Percentiles rank a stretch among this genome's conserved stretches.
phyloP scores from a whole-genome alignment of 2,888 invertebrate species.

The Melanargia galathea region DNA sequence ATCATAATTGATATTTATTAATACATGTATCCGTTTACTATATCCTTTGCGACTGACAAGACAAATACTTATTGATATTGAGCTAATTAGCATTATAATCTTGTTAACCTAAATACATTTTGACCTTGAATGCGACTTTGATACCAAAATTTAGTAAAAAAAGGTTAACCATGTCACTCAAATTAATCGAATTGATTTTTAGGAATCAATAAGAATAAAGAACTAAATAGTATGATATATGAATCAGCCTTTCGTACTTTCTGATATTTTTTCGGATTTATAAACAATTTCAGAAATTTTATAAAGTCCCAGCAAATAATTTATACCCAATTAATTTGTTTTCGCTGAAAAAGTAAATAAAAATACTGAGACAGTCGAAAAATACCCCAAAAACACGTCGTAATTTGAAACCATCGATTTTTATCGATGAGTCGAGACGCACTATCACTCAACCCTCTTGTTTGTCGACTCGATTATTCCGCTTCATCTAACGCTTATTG shows the following conservation, averaged over 20 bases:
- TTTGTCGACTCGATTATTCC: constrained; percentile 80
- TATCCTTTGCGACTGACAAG: constrained; percentile 30
- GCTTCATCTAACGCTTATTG: constrained; percentile 76
- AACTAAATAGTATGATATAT: background rate
- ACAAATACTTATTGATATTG: background rate
- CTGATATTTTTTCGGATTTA: no score
- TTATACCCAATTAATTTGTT: background rate
- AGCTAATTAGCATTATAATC: background rate
- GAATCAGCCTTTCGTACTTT: no score
- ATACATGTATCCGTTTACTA: constrained; percentile 37
- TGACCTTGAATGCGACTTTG: background rate
- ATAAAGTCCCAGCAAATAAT: no score
- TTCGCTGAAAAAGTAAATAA: background rate
- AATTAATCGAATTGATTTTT: no score
- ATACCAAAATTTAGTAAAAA: background rate
- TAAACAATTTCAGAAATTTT: no score
- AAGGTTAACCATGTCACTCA: no score
- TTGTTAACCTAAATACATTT: background rate
- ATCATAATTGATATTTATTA: constrained; percentile 43
- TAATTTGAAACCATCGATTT: constrained; percentile 46
- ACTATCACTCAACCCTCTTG: constrained; percentile 66
- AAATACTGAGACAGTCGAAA: background rate
- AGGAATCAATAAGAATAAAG: background rate
- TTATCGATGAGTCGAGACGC: constrained; percentile 58
- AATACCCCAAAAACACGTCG: constrained; percentile 33